These are phyloP conservation scores for Tiaroga cobitis DNA, from an alignment of 2,797 vertebrate species.

Conservation along the genomic window DNA sequence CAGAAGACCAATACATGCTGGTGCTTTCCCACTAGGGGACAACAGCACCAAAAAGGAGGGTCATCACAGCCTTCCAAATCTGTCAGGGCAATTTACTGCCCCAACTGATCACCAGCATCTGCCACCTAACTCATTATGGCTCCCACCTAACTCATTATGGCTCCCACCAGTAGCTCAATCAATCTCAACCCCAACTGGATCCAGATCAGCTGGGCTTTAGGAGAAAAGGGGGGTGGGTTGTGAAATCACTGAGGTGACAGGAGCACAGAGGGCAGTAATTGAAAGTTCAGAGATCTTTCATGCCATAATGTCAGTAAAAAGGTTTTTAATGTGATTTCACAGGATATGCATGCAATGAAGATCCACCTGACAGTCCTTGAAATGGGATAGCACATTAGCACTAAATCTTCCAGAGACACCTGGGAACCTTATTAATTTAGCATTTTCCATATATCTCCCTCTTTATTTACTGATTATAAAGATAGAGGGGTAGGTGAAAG, in stretches of 20 bases:
- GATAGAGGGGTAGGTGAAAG: neutral
- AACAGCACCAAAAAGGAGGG: conserved; percentile 31
- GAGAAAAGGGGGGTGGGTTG: neutral
- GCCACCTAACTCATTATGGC: conserved; percentile 37
- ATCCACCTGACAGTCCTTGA: conserved; percentile 11
- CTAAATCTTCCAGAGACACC: conserved; percentile 34
- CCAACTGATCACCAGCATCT: conserved; percentile 33
- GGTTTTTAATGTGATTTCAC: conserved; percentile 41
- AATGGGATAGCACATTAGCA: conserved; percentile 22
- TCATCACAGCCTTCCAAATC: conserved; percentile 46
- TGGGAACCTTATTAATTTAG: conserved; percentile 26
- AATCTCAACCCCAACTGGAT: conserved; percentile 37
- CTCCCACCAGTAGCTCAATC: conserved; percentile 48
- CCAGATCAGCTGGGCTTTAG: conserved; percentile 30
- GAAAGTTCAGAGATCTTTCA: conserved; percentile 24
- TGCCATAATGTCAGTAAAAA: neutral
- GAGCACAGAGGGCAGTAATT: conserved; percentile 8
- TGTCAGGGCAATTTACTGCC: conserved; percentile 52
- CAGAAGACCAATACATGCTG: neutral
- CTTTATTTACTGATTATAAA: conserved; percentile 31
- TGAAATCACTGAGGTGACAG: conserved; percentile 3
- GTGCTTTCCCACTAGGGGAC: conserved; percentile 13
- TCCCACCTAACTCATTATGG: conserved; percentile 41
- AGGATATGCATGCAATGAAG: neutral
- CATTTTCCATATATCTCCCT: neutral